A percentile compares a stretch with the other conserved stretches of the same genome.
Conservation (phyloP, 2,888 invertebrate species). For the Hirtodrosophila trivittata region DNA sequence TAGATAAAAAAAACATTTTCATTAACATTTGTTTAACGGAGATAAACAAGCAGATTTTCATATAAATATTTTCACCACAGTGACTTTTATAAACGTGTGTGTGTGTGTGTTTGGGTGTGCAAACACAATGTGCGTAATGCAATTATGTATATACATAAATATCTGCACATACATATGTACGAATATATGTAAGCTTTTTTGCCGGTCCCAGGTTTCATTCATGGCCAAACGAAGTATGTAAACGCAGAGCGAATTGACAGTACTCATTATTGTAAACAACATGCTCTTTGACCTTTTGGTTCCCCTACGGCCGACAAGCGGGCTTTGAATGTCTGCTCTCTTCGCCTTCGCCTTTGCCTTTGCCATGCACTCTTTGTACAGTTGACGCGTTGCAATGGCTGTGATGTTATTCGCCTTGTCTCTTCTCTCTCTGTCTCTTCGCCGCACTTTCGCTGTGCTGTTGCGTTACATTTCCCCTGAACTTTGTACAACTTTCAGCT, state of each 20-base stretch:
- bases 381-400: conserved; percentile 45
- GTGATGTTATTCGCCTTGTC: conserved; percentile 14
- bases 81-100: too few relatives aligned
- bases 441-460: conserved; percentile 22
- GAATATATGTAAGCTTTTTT: conserved; percentile 19
- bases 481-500: conserved; percentile 81
- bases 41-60: too few relatives aligned
- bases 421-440: conserved; percentile 24
- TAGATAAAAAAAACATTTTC: too few relatives aligned
- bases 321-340: conserved; percentile 25
- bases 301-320: conserved; percentile 2
- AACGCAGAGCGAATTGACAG: conserved; percentile 16
- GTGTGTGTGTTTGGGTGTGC: too few relatives aligned
- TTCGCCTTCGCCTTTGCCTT: conserved; percentile 11
- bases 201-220: conserved; percentile 70
- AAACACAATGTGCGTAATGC: too few relatives aligned
- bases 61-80: too few relatives aligned
- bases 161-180: background rate
- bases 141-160: background rate
- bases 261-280: conserved; percentile 58
- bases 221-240: conserved; percentile 51
- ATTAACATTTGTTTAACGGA: too few relatives aligned
- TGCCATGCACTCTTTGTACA: conserved; percentile 53
- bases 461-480: conserved; percentile 77
- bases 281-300: conserved; percentile 69